phyloP scores from a whole-genome alignment of 2,797 vertebrate genomes.

The Acanthis flammea region DNA sequence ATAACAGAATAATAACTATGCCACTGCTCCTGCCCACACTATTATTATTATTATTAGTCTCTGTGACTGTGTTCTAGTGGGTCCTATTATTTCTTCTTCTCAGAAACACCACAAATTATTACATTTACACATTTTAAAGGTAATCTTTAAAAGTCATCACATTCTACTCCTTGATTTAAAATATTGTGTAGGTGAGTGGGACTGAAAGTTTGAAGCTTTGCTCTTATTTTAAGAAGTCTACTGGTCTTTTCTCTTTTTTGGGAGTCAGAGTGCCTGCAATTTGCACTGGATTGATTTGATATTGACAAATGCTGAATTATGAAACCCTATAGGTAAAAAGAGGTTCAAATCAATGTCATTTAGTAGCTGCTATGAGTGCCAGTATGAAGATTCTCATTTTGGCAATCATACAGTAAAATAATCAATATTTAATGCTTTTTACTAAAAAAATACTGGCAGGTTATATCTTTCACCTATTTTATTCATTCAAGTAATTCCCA shows the following conservation, averaged over 20 bases:
- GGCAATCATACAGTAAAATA: slow-evolving; percentile 31
- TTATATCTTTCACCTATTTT: neutral
- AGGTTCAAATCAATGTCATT: slow-evolving; percentile 62
- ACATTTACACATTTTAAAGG: neutral
- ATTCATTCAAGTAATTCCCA: neutral
- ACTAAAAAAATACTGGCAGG: slow-evolving; percentile 1
- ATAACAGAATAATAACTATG: neutral
- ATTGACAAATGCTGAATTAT: slow-evolving; percentile 72
- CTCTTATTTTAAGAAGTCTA: neutral
- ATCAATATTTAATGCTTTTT: slow-evolving; percentile 63
- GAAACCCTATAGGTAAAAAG: slow-evolving; percentile 62
- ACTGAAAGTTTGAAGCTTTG: neutral
- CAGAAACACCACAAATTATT: neutral
- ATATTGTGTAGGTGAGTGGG: neutral
- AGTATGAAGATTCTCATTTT: slow-evolving; percentile 36
- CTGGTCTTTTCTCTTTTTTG: neutral
- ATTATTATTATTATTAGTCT: neutral
- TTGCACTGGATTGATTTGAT: slow-evolving; percentile 57
- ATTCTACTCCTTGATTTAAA: neutral
- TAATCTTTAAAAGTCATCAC: neutral
- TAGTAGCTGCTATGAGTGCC: slow-evolving; percentile 29
- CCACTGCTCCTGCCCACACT: neutral
- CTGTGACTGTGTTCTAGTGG: neutral
- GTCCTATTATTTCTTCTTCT: neutral
- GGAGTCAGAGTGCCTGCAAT: slow-evolving; percentile 32